Conservation (phyloP, 2,113 vertebrate genomes). For the Trogon melanurus region DNA sequence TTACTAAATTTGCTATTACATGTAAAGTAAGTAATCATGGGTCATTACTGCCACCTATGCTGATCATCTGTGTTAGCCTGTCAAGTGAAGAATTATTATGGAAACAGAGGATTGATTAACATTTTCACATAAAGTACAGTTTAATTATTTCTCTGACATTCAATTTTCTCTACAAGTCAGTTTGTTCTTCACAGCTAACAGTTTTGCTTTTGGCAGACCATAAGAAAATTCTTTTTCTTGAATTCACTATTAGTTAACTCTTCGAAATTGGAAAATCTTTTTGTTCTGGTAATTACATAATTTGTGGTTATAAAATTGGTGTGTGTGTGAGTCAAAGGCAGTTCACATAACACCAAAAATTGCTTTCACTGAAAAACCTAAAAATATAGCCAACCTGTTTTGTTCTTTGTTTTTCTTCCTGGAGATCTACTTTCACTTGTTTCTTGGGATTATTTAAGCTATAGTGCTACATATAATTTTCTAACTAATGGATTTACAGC, state of each 20-base stretch:
- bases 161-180: slow-evolving; percentile 78
- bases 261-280: slow-evolving; percentile 24
- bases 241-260: slow-evolving; percentile 66
- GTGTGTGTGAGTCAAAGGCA: neutral
- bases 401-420: neutral
- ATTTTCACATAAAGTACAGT: slow-evolving; percentile 74
- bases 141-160: slow-evolving; percentile 79
- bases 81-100: slow-evolving; percentile 76
- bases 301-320: neutral
- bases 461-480: neutral
- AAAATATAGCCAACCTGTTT: neutral
- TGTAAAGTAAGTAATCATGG: slow-evolving; percentile 84
- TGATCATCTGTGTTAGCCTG: slow-evolving; percentile 80
- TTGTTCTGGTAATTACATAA: fast-evolving
- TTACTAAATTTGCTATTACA: slow-evolving; percentile 83
- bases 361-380: neutral
- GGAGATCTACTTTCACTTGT: neutral
- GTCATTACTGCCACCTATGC: slow-evolving; percentile 84
- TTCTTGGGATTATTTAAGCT: neutral
- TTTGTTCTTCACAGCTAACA: slow-evolving; percentile 77
- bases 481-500: neutral
- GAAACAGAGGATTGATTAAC: slow-evolving; percentile 80
- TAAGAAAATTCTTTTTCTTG: slow-evolving; percentile 54
- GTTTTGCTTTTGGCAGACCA: slow-evolving; percentile 52
- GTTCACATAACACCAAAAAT: neutral